A percentile compares a stretch with the other conserved stretches of the same genome.
Evolutionary conservation across 2,113 vertebrate genomes (phyloP).

Genomic region (Nyctereutes procyonoides): DNA sequence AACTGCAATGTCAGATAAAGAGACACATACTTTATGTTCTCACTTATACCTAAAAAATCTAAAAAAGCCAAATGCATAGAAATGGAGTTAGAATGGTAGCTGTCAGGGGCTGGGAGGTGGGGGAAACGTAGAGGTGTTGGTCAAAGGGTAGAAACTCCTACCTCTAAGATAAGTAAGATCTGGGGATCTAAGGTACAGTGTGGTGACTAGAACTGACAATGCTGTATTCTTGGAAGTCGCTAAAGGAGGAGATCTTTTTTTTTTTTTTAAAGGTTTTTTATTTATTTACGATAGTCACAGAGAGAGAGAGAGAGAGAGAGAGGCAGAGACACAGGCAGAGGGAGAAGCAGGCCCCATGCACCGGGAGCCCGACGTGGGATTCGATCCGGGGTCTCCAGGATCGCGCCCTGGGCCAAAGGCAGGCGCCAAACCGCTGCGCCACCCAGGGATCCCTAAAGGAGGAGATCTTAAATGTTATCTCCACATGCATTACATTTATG

Average conservation of each 20-base stretch:
- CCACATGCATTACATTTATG: neutral
- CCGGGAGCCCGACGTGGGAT: too few species aligned
- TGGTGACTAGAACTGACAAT: neutral
- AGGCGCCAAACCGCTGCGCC: too few species aligned
- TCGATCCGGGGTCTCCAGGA: too few species aligned
- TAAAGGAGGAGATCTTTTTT: neutral
- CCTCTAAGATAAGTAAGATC: too few species aligned
- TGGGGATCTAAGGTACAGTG: neutral
- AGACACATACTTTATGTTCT: neutral
- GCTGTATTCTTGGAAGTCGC: neutral
- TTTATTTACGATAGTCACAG: too few species aligned
- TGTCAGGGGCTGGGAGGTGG: neutral
- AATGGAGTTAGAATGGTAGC: neutral
- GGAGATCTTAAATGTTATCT: neutral
- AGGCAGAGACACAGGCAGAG: too few species aligned
- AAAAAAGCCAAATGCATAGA: neutral
- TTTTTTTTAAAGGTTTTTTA: too few species aligned
- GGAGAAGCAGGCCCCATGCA: too few species aligned
- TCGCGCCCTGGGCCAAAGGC: too few species aligned
- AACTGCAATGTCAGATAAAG: neutral
- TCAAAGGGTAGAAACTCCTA: too few species aligned
- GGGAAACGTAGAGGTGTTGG: neutral
- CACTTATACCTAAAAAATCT: neutral
- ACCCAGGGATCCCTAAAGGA: neutral
- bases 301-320: too few species aligned